These are phyloP conservation scores for Colinus virginianus DNA, from an alignment of 2,113 vertebrate genomes.

Conservation along the genomic window DNA sequence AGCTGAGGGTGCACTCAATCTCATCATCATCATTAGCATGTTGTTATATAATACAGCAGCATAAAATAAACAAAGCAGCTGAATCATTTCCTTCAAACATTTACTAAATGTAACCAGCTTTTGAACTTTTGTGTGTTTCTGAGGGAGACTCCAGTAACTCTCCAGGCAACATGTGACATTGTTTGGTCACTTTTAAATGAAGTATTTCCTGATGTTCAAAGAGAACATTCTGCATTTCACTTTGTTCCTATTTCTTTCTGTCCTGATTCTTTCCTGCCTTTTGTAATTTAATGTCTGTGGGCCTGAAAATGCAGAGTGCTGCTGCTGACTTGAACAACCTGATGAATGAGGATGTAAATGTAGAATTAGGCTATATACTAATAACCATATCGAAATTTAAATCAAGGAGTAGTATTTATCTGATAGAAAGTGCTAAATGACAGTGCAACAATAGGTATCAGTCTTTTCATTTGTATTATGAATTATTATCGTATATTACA, in stretches of 20 bases:
- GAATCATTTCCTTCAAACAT: background rate
- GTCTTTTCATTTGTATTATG: background rate
- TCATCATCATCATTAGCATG: too few species aligned
- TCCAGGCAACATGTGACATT: background rate
- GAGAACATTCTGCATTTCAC: background rate
- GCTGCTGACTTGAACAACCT: background rate
- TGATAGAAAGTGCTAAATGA: background rate
- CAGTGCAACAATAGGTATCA: background rate
- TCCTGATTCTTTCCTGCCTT: background rate
- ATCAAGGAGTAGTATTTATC: conserved; percentile 10
- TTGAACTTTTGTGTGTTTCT: background rate
- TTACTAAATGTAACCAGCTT: background rate
- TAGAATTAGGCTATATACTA: background rate
- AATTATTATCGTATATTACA: background rate
- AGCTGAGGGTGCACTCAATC: too few species aligned
- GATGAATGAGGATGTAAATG: background rate
- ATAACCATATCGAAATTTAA: background rate
- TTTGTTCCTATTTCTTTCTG: background rate
- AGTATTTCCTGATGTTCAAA: background rate
- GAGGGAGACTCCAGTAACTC: background rate
- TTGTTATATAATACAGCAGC: background rate
- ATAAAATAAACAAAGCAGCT: background rate
- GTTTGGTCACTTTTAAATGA: background rate
- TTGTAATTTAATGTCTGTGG: background rate
- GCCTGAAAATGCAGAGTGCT: background rate